Evolutionary conservation across 2,113 vertebrate genomes (phyloP), one percentile per base, ranked within the genome.

Genomic region (Nerophis lumbriciformis): DNA sequence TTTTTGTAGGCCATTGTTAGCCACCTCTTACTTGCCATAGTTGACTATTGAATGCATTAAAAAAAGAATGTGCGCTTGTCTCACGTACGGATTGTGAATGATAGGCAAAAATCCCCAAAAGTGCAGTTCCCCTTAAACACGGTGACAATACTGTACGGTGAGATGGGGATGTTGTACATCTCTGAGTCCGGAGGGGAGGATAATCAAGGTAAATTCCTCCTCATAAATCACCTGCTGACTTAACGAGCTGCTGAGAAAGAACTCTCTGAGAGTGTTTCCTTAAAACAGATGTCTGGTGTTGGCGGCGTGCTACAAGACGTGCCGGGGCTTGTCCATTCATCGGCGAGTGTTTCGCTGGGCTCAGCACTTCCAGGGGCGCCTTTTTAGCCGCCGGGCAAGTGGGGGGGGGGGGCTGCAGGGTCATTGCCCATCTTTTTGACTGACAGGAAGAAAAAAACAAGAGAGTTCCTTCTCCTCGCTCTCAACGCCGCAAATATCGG

Each of bases 381-480:
- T 74, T 45, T 75, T 75, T 48, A 63, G 58, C 72, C 69, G 74
- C 68, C 81, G 71, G 73, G 62, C 69, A 28, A 2, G 28, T 15
- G 66, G 50, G 58, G 13, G 14, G 28, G 16, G 68, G 68, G 62
- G 51, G 71, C 59, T 44, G 63, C 52, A 73, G 79, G 53, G 83
- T 88, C 86, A 84, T 59, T 86, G 85, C 82, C 76, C 83, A 82
- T 85, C 71, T 84, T 67, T 80, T 78, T 87, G 77, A 84, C 71
- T 82, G 86, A 83, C 70, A 63, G 75, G 42, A 69, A 61, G 58
- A 62, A 87, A 83, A 86, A 83, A 80, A 88, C 80, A 89, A 88
- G 83, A 71, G 73, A 1, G 51, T 63, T 71, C 76, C 72, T 82
- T 88, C 84, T 85, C 78, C 60, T 65, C 66, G 59, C 45, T 72